Percentiles rank a stretch among this genome's conserved stretches.
phyloP scores from a whole-genome alignment of 2,797 vertebrate genomes.

The Cryptoprocta ferox region DNA sequence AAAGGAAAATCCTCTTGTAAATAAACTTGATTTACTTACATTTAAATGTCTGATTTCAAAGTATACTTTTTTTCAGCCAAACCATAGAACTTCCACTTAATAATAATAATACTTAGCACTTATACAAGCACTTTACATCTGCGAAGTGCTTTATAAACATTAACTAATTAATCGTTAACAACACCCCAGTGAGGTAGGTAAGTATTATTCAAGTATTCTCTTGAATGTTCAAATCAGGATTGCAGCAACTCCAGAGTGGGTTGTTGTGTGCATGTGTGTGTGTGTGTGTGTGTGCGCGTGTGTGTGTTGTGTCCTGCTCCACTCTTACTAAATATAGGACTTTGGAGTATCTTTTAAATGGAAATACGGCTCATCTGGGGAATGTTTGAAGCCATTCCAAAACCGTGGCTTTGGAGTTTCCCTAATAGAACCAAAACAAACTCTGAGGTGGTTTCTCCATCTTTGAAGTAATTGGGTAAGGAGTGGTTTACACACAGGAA shows the following conservation, averaged over 20 bases:
- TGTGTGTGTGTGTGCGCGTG: background rate
- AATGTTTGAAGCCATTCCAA: conserved; percentile 75
- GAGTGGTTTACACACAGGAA: conserved; percentile 27
- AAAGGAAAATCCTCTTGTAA: conserved; percentile 64
- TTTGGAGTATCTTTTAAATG: conserved; percentile 67
- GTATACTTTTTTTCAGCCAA: conserved; percentile 54
- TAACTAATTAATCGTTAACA: conserved; percentile 82
- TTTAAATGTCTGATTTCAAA: conserved; percentile 71
- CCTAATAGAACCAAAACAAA: conserved; percentile 59
- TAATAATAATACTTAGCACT: conserved; percentile 80
- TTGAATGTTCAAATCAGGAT: conserved; percentile 76
- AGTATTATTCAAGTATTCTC: conserved; percentile 83
- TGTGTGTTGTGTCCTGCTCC: background rate
- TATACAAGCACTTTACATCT: conserved; percentile 76
- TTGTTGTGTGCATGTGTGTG: background rate
- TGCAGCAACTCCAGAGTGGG: conserved; percentile 57
- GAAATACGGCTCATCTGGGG: conserved; percentile 37
- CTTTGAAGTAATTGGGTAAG: conserved; percentile 52
- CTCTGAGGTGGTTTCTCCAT: conserved; percentile 56
- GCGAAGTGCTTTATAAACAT: conserved; percentile 80
- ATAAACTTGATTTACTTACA: conserved; percentile 77
- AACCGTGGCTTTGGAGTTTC: conserved; percentile 64
- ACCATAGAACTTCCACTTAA: conserved; percentile 73
- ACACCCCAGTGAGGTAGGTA: conserved; percentile 79
- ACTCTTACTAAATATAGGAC: conserved; percentile 61